phyloP scores from a whole-genome alignment of 2,888 invertebrate genomes.

The Drosophila algonquin region DNA sequence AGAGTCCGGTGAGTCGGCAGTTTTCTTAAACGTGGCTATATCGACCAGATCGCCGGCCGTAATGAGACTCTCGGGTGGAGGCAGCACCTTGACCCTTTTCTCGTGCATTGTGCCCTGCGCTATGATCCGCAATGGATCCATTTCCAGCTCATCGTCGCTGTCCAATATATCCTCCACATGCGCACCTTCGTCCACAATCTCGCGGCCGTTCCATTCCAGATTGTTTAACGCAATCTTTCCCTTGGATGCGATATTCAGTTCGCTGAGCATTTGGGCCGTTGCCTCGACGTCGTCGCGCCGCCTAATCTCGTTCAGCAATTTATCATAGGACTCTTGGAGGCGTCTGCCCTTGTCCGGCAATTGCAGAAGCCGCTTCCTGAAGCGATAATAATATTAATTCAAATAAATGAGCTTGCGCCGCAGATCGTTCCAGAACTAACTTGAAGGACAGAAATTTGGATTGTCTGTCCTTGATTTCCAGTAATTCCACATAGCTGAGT shows the following conservation, averaged over 20 bases:
- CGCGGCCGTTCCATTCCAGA: slow-evolving; percentile 81
- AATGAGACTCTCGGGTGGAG: slow-evolving; percentile 72
- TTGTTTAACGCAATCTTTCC: slow-evolving; percentile 74
- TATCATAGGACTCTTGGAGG: slow-evolving; percentile 76
- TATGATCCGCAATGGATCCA: slow-evolving; percentile 81
- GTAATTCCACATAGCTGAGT: slow-evolving; percentile 70
- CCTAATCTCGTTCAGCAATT: slow-evolving; percentile 76
- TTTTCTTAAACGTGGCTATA: slow-evolving; percentile 72
- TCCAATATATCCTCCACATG: slow-evolving; percentile 75
- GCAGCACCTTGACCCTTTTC: slow-evolving; percentile 72
- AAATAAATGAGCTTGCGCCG: neutral
- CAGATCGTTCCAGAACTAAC: slow-evolving; percentile 60
- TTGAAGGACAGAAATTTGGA: slow-evolving; percentile 78
- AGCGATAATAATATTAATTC: neutral
- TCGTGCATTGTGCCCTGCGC: slow-evolving; percentile 81
- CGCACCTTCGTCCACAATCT: slow-evolving; percentile 33
- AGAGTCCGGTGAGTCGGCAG: slow-evolving; percentile 49
- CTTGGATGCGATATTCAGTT: slow-evolving; percentile 79
- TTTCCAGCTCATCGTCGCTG: slow-evolving; percentile 82
- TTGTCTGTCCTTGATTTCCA: slow-evolving; percentile 81
- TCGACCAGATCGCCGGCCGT: slow-evolving; percentile 81
- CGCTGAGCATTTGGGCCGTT: slow-evolving; percentile 79
- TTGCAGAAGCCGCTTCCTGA: slow-evolving; percentile 68
- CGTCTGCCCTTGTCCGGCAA: slow-evolving; percentile 83
- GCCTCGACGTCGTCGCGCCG: slow-evolving; percentile 78